Conservation (phyloP, 2,797 vertebrate species). For the Meriones psammophilus region DNA sequence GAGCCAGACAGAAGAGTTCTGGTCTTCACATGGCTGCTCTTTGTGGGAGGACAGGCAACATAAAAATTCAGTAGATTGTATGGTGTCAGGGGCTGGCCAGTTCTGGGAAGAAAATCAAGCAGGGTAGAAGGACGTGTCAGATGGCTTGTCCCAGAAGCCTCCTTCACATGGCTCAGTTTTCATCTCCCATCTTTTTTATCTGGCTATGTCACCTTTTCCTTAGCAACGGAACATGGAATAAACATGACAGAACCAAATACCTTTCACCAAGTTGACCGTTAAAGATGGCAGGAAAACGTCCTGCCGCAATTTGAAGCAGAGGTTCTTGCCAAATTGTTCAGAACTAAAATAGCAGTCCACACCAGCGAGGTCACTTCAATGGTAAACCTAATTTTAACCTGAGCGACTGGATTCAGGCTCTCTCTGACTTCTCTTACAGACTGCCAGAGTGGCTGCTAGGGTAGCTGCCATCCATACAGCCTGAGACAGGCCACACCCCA, state of each 20-base stretch:
- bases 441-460: background rate
- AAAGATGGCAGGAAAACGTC: constrained; percentile 56
- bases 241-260: constrained; percentile 64
- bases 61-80: background rate
- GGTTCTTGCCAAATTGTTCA: constrained; percentile 54
- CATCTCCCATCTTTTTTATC: constrained; percentile 26
- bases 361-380: background rate
- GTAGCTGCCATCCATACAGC: background rate
- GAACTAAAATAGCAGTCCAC: constrained; percentile 53
- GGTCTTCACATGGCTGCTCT: background rate
- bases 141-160: background rate
- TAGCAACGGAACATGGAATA: constrained; percentile 71
- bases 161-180: background rate
- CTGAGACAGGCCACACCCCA: background rate
- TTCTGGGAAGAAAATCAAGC: background rate
- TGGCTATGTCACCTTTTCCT: constrained; percentile 66
- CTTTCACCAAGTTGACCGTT: constrained; percentile 50
- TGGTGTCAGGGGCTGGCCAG: background rate
- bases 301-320: constrained; percentile 56
- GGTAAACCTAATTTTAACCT: constrained; percentile 33
- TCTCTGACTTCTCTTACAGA: background rate
- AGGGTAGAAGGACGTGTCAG: background rate
- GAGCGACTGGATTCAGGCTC: background rate
- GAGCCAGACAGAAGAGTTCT: background rate
- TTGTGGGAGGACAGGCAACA: background rate